Conservation (phyloP, 2,113 vertebrate species). For the Chauna torquata region DNA sequence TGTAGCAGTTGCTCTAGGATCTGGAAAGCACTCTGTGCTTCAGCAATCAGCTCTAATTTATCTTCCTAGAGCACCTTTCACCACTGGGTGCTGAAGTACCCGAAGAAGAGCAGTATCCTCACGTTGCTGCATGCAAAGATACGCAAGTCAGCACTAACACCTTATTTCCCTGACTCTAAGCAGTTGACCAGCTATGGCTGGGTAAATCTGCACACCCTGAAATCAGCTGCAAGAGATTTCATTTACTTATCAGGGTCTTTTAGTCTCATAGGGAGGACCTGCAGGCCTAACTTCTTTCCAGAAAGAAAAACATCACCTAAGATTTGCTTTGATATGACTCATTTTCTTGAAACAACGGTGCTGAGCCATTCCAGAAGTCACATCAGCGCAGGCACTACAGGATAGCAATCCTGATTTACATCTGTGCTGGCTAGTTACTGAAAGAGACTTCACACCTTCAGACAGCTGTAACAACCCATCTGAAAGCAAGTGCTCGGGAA, state of each 20-base stretch:
- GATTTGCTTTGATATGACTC: not conserved
- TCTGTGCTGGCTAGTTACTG: not conserved
- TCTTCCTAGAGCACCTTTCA: not conserved
- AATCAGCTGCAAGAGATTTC: not conserved
- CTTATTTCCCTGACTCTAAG: not conserved
- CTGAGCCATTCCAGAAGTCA: not conserved
- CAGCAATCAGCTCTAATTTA: not conserved
- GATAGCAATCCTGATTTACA: not conserved
- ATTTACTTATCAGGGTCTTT: not conserved
- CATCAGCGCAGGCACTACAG: not conserved
- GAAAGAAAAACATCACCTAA: not conserved
- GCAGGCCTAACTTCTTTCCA: not conserved
- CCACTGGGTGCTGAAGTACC: not conserved
- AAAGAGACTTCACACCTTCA: not conserved
- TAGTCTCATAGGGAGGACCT: not conserved
- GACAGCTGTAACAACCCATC: not conserved
- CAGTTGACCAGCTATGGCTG: not conserved
- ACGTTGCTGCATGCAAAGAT: not conserved
- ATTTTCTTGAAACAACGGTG: not conserved
- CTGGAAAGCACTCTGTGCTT: not conserved
- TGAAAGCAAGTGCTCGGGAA: not conserved
- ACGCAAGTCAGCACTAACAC: not conserved
- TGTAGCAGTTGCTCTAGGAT: not conserved
- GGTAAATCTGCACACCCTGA: not conserved
- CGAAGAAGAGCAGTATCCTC: not conserved